Base-by-base conservation (phyloP, 2,797 vertebrate genomes). In the Peromyscus nudipes region DNA sequence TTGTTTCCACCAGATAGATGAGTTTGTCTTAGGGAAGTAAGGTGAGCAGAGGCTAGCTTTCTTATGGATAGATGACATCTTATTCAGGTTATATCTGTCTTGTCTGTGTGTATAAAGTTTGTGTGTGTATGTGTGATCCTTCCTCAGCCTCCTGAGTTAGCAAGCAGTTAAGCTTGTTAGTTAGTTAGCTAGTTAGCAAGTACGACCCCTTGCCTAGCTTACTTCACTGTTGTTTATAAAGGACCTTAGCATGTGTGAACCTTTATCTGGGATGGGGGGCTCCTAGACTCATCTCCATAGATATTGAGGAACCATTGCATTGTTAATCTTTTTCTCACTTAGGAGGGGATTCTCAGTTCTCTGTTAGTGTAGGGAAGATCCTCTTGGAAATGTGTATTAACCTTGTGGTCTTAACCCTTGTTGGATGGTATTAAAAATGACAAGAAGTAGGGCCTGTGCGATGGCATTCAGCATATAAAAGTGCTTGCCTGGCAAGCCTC, bases 381-480 rank as follows among this genome's bases (percentile, higher is more conserved):
- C 40, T 60, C 37, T 52, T 40, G 37, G 69, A 64, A 57, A 27
- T 64, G 10, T 27, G 6, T 10, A 25, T 86, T 10, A 46, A 27
- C 17, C 23, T 25, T 0, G 5, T 29, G 8, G 34, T 55, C 37
- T 2, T 25, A 0, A 8, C 27, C 40, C 43, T 8, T 27, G 1
- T 49, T 85, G 21, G 16, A 4, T 29, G 0, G 16, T 40, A 2
- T n/a, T 40, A 11, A n/a, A 40, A 69, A 69, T 69, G 52, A 52
- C 6, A 69, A 69, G 19, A 69, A 69, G 3, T 49, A 31, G 29
- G 64, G 29, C 82, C 62, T 34, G 10, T 19, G 12, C 19, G 82
- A 65, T 46, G 17, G 10, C 27, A 29, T 43, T 67, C 46, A 85
- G 64, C 31, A 13, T 49, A 6, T 69, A 52, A 52, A 52, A 43